Evolutionary conservation across 2,113 vertebrate genomes (phyloP).

Genomic region (Rhipidura dahli): DNA sequence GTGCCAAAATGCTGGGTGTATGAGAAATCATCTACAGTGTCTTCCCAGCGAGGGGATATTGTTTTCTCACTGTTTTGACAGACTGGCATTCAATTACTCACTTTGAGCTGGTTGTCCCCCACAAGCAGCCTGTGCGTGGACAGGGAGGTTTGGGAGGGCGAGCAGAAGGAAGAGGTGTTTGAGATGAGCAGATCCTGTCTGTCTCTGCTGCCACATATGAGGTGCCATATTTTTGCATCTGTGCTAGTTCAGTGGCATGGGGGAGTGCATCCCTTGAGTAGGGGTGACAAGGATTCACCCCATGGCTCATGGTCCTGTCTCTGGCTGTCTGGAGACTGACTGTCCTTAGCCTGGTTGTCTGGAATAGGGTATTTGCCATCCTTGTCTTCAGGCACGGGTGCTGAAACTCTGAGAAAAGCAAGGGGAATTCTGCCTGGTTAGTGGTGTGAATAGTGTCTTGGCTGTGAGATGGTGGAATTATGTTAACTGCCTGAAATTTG

Average conservation of each 20-base stretch:
- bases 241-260: not conserved
- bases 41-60: not conserved
- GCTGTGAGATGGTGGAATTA: not conserved
- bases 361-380: not conserved
- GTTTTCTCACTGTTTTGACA: not conserved
- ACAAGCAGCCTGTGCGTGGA: fast-evolving
- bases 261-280: fast-evolving
- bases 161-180: not conserved
- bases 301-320: fast-evolving
- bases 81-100: not conserved
- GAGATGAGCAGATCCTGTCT: not conserved
- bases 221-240: not conserved
- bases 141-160: not conserved
- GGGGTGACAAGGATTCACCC: not conserved
- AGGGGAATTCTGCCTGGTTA: not conserved
- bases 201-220: fast-evolving
- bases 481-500: not conserved
- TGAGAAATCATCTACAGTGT: not conserved
- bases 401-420: not conserved
- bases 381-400: not conserved
- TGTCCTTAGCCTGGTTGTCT: not conserved
- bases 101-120: not conserved
- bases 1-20: not conserved
- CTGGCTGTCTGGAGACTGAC: not conserved
- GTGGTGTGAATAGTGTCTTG: fast-evolving